Percentiles rank a stretch among this genome's conserved stretches.
These are phyloP conservation scores for Typhlomys cinereus DNA, from an alignment of 2,113 vertebrate species.

Conservation along the genomic window DNA sequence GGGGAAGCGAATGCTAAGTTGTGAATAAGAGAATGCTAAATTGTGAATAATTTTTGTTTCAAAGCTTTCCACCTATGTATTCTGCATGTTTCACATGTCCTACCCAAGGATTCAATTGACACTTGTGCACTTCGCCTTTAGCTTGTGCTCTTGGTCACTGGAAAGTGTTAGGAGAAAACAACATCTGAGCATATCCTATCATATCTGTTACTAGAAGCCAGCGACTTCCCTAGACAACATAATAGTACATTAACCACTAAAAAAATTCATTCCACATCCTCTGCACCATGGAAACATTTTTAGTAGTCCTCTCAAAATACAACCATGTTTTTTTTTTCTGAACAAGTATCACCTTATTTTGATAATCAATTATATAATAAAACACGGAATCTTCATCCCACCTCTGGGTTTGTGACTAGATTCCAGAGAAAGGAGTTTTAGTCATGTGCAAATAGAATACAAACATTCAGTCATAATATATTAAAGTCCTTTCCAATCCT, in stretches of 20 bases:
- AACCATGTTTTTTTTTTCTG: not conserved
- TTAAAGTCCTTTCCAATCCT: not conserved
- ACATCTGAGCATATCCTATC: not conserved
- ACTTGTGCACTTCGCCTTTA: not conserved
- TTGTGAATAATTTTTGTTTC: not conserved
- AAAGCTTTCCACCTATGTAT: not conserved
- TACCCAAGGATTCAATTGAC: not conserved
- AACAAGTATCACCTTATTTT: not conserved
- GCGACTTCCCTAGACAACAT: not conserved
- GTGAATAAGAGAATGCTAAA: not conserved
- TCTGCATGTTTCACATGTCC: not conserved
- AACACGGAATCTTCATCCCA: not conserved
- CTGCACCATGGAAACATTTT: not conserved
- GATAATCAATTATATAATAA: not conserved
- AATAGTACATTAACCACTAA: constrained; percentile 42
- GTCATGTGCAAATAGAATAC: not conserved
- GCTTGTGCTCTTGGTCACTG: not conserved
- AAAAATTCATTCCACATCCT: not conserved
- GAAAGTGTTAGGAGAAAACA: not conserved
- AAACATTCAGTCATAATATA: not conserved
- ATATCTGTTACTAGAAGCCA: constrained; percentile 45
- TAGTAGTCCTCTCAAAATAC: not conserved
- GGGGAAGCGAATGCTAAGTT: fast-evolving
- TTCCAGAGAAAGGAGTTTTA: not conserved
- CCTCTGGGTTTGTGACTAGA: not conserved